Base-by-base conservation (phyloP, 2,888 invertebrate genomes). In the Parnassius glacialis region DNA sequence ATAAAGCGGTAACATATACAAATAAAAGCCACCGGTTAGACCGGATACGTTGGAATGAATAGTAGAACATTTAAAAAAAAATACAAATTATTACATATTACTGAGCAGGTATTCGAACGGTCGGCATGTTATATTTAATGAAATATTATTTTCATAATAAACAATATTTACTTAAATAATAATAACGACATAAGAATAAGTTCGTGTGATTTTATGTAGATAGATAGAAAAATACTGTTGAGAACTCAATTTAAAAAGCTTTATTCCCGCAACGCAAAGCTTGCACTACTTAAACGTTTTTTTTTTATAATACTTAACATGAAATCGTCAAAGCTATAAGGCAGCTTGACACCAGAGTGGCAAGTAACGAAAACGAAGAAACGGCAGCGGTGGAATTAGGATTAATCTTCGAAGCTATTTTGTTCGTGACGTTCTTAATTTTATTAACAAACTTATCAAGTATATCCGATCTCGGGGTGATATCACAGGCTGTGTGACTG, bases 401-500 rank as follows among this genome's bases (percentile, higher is more conserved):
- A n/a, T 74, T 80, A 10, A 84, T 75, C 64, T 81, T 85, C 0
- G 74, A 64, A 5, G 74, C 76, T 7, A 87, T 81, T 52, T 84
- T 80, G 34, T 79, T 80, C 0, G 84, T 84, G 0, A 88, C 85
- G 66, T 92, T 92, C 62, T 92, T 83, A 10, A 92, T 83, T 66
- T 92, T 92, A 64, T 90, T 85, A 10, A 86, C 90, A 55, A 93
- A 84, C 70, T 90, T 92, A 55, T 90, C 92, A 51, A 93, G 84
- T 41, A 93, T 85, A 66, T 93, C 93, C 0, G 92, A 88, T 63
- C 92, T 90, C 0, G 92, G 85, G 9, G 93, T 94, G 7, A 92
- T 89, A 74, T 94, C 94, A 74, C 96, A 96, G 0, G 94, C 93
- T 0, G 96, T 96, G 56, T 94, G 94, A 67, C 93, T 93, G 50